Evolutionary conservation across 2,888 invertebrate genomes (phyloP).

Genomic region (Timema cristinae): DNA sequence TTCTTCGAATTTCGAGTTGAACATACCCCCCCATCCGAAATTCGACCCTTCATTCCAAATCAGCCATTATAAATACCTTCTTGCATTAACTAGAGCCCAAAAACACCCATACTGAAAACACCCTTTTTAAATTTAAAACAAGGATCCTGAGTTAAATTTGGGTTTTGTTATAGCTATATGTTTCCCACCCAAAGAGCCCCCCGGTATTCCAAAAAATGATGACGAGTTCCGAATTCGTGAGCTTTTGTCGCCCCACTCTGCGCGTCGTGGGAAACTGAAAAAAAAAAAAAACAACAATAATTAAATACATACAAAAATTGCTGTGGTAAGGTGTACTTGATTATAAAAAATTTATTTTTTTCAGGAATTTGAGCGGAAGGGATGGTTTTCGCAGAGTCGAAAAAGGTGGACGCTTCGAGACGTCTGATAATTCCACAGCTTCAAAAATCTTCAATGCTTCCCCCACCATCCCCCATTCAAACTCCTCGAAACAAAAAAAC

Average conservation of each 20-base stretch:
- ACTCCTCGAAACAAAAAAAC: too few relatives aligned
- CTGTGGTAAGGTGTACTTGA: too few relatives aligned
- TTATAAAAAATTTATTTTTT: too few relatives aligned
- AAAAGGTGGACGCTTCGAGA: too few relatives aligned
- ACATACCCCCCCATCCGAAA: background rate
- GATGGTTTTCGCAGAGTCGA: too few relatives aligned
- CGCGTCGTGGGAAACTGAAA: conserved; percentile 5
- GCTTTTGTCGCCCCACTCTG: background rate
- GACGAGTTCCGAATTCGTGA: background rate
- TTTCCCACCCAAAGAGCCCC: background rate
- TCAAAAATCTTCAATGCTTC: too few relatives aligned
- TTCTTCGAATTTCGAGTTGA: background rate
- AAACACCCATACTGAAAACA: background rate
- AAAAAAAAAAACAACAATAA: background rate
- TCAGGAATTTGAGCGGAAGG: too few relatives aligned
- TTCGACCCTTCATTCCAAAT: background rate
- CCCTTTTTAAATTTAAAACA: background rate
- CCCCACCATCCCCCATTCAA: too few relatives aligned
- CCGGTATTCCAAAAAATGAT: background rate
- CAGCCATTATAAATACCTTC: background rate
- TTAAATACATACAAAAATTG: background rate
- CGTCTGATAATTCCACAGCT: too few relatives aligned
- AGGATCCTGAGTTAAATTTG: background rate
- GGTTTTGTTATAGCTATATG: background rate
- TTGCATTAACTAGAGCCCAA: conserved; percentile 1